Evolutionary conservation across 2,113 vertebrate species (phyloP), one percentile per base, ranked within the genome.

Genomic region (Chionomys nivalis): DNA sequence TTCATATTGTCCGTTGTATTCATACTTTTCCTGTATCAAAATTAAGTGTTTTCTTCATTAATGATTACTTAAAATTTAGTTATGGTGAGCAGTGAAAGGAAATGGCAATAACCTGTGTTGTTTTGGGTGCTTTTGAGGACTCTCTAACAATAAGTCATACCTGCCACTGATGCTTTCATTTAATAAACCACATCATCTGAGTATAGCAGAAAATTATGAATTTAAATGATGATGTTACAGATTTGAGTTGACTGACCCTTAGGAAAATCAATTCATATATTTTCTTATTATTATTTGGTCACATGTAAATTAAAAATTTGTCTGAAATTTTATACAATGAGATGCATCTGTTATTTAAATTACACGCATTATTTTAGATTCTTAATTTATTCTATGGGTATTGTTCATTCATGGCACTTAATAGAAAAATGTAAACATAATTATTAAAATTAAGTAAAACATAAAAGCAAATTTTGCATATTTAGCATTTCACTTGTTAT

Each of bases 251-350:
- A 92, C 23, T 65, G 12, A 19, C 0, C 61, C 28, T 90, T n/a
- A 66, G 87, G 8, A 2, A 1, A 79, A 42, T 90, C 88, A 65
- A 52, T 63, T 61, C 7, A 65, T 1, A 9, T 61, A 39, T 92
- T 96, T 66, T 24, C 39, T 31, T 55, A 4, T 52, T 33, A 70
- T 36, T 73, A 73, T 42, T 77, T 44, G 0, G 1, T 70, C 10
- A 87, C 75, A 36, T 73, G 49, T 7, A 82, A 87, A 65, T 55
- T 86, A 95, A 90, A 83, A 65, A 75, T 75, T 86, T 88, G 28
- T 21, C 5, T 1, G 58, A 86, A 96, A 73, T 42, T 0, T n/a
- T 61, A 68, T 13, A 7, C n/a, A 82, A 42, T 42, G 0, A 61
- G 13, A 0, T 65, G 2, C 8, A 12, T 26, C 1, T 52, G 13